Evolutionary conservation across 2,113 vertebrate genomes (phyloP).

Genomic region (Poecilia latipinna): DNA sequence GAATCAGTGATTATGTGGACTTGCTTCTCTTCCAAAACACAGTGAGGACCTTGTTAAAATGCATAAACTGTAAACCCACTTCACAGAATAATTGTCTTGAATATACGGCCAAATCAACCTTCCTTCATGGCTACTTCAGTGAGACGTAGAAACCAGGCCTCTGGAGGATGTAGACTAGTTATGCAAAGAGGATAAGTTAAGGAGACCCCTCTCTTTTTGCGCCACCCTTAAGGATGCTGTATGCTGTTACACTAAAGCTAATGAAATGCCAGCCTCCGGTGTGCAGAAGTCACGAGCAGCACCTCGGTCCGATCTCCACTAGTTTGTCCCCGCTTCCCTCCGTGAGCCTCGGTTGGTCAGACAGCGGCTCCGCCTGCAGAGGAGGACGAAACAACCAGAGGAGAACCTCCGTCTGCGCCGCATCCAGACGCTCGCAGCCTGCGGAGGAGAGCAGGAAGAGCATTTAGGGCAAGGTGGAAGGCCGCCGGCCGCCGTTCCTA

Average conservation of each 20-base stretch:
- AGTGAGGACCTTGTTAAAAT: too few species aligned
- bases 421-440: constrained; percentile 73
- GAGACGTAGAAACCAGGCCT: too few species aligned
- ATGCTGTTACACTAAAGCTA: neutral
- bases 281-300: neutral
- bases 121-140: too few species aligned
- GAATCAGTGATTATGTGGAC: neutral
- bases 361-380: constrained; percentile 74
- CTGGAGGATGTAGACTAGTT: too few species aligned
- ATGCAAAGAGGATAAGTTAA: too few species aligned
- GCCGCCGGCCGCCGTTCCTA: neutral
- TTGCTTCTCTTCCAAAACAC: neutral
- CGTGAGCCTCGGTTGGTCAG: constrained; percentile 77
- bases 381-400: constrained; percentile 86
- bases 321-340: constrained; percentile 75
- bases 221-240: too few species aligned
- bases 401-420: constrained; percentile 78
- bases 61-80: too few species aligned
- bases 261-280: neutral
- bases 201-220: too few species aligned
- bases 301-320: constrained; percentile 91
- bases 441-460: constrained; percentile 4
- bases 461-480: neutral
- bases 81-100: too few species aligned
- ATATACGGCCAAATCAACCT: too few species aligned